A percentile compares a stretch with the other conserved stretches of the same genome.
These are phyloP conservation scores for Thermophis baileyi DNA, from an alignment of 2,113 vertebrate species.

Conservation along the genomic window DNA sequence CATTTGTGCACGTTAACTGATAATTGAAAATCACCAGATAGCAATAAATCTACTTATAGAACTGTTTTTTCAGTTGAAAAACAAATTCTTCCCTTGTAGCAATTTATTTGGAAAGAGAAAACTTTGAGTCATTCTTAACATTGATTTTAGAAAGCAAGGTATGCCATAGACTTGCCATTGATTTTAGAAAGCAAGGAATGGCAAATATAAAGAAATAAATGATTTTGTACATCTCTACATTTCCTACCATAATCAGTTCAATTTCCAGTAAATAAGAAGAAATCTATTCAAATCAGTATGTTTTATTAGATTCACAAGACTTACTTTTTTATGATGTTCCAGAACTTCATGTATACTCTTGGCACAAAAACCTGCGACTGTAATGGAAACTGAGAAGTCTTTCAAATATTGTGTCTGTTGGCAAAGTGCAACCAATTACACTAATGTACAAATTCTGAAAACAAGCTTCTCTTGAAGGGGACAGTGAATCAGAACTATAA, in stretches of 20 bases:
- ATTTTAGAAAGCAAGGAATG: neutral
- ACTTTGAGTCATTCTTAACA: neutral
- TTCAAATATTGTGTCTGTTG: neutral
- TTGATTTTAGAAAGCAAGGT: too few relatives aligned
- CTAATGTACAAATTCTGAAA: neutral
- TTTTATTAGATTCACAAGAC: neutral
- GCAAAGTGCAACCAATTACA: neutral
- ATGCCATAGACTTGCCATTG: neutral
- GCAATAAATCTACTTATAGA: neutral
- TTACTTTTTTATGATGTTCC: neutral
- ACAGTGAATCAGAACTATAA: neutral
- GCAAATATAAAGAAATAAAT: neutral
- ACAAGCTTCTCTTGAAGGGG: too few relatives aligned
- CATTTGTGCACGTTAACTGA: neutral
- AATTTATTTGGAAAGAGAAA: neutral
- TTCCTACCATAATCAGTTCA: neutral
- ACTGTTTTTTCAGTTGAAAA: neutral
- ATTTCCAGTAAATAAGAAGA: neutral
- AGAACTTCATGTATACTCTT: fast-evolving
- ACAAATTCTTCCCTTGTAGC: neutral
- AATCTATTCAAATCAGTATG: neutral
- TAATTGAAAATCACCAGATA: neutral
- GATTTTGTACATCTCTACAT: neutral
- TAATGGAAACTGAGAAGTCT: neutral
- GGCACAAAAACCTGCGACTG: neutral